These are phyloP conservation scores for Heteromyza rotundicornis DNA, from an alignment of 2,888 invertebrate genomes.

Conservation along the genomic window DNA sequence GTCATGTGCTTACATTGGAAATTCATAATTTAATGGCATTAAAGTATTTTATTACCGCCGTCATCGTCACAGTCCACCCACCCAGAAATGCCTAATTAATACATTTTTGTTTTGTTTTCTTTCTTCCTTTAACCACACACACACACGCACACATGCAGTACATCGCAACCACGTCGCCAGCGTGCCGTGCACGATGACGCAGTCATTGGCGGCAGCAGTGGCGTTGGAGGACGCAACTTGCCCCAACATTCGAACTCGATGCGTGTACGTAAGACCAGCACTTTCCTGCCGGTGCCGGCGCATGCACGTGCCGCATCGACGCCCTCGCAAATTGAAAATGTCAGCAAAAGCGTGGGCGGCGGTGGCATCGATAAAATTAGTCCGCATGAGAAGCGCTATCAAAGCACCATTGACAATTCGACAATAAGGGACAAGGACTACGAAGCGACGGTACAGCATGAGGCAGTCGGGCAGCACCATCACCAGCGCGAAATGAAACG, in stretches of 20 bases:
- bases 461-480: background rate
- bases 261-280: slow-evolving; percentile 56
- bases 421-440: slow-evolving; percentile 24
- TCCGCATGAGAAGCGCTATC: slow-evolving; percentile 48
- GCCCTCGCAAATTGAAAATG: slow-evolving; percentile 61
- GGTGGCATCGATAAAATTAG: slow-evolving; percentile 34
- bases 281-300: slow-evolving; percentile 57
- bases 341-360: slow-evolving; percentile 29
- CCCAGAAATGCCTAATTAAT: no score
- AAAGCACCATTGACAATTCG: slow-evolving; percentile 44
- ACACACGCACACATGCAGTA: no score
- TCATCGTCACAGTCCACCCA: background rate
- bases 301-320: slow-evolving; percentile 62
- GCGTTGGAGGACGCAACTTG: slow-evolving; percentile 35
- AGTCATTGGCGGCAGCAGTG: slow-evolving; percentile 22
- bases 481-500: slow-evolving; percentile 50
- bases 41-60: no score
- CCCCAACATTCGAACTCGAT: slow-evolving; percentile 58
- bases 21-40: background rate
- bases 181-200: slow-evolving; percentile 39
- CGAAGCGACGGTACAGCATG: slow-evolving; percentile 24
- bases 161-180: slow-evolving; percentile 42
- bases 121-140: slow-evolving; percentile 9
- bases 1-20: no score
- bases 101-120: slow-evolving; percentile 1